Evolutionary conservation across 1,140 invertebrate species (phyloP).

Genomic region (Orius insidiosus): DNA sequence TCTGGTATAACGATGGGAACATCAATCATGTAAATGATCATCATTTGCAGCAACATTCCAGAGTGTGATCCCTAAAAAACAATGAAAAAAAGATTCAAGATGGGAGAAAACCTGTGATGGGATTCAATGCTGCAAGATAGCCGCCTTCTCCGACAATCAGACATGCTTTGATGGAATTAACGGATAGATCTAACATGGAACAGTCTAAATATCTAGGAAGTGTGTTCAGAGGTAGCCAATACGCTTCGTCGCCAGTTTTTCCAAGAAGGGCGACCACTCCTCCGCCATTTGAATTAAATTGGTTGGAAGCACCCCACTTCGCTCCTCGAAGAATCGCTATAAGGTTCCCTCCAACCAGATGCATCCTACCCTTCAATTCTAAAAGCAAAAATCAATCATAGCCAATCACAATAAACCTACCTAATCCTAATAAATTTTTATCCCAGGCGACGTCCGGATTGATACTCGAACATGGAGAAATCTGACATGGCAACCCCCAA

Average conservation of each 20-base stretch:
- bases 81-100: background rate
- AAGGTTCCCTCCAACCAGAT: slow-evolving; percentile 48
- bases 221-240: slow-evolving; percentile 40
- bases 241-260: slow-evolving; percentile 38
- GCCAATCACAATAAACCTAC: slow-evolving; percentile 21
- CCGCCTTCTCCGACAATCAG: slow-evolving; percentile 49
- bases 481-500: slow-evolving; percentile 54
- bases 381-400: slow-evolving; percentile 17
- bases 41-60: slow-evolving; percentile 33
- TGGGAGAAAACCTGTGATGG: slow-evolving; percentile 36
- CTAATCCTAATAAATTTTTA: slow-evolving; percentile 46
- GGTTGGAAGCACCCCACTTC: slow-evolving; percentile 26
- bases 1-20: slow-evolving; percentile 53
- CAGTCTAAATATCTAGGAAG: slow-evolving; percentile 52
- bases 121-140: slow-evolving; percentile 45
- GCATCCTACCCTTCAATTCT: slow-evolving; percentile 49
- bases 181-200: slow-evolving; percentile 45
- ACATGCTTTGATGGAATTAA: slow-evolving; percentile 49
- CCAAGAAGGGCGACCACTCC: slow-evolving; percentile 38
- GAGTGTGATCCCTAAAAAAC: slow-evolving; percentile 15
- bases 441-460: slow-evolving; percentile 45
- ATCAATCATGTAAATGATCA: slow-evolving; percentile 36
- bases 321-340: slow-evolving; percentile 46
- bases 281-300: slow-evolving; percentile 28
- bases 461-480: slow-evolving; percentile 38